These are phyloP conservation scores for Lamellibrachia luymesi DNA, from an alignment of 1,140 invertebrate species.

Conservation along the genomic window DNA sequence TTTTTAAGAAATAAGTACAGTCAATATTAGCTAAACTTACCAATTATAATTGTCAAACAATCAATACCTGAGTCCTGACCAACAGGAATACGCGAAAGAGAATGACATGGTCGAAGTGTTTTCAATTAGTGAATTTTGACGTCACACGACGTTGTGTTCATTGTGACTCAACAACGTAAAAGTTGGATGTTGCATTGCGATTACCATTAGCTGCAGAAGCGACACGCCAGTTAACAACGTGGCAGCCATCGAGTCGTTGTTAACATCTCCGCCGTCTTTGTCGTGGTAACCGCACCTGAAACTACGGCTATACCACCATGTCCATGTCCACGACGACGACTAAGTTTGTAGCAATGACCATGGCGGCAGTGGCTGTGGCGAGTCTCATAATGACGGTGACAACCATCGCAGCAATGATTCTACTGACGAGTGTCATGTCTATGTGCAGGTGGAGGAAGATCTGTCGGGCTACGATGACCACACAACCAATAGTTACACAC, in stretches of 20 bases:
- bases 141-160: neutral
- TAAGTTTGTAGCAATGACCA: neutral
- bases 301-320: neutral
- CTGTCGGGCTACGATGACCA: slow-evolving; percentile 84
- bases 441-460: slow-evolving; percentile 73
- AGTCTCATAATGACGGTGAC: neutral
- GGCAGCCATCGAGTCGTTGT: neutral
- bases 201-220: neutral
- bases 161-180: too few relatives aligned
- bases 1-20: neutral
- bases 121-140: neutral
- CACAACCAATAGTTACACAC: slow-evolving; percentile 75
- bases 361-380: neutral
- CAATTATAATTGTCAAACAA: neutral
- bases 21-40: neutral
- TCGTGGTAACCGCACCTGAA: neutral
- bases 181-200: neutral
- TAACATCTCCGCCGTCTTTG: neutral
- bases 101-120: neutral
- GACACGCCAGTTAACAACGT: neutral
- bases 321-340: too few relatives aligned
- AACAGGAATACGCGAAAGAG: neutral
- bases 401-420: neutral
- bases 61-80: too few relatives aligned
- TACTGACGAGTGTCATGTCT: neutral